Conservation (phyloP, 2,888 invertebrate genomes). For the Lacanobia wlatinum region DNA sequence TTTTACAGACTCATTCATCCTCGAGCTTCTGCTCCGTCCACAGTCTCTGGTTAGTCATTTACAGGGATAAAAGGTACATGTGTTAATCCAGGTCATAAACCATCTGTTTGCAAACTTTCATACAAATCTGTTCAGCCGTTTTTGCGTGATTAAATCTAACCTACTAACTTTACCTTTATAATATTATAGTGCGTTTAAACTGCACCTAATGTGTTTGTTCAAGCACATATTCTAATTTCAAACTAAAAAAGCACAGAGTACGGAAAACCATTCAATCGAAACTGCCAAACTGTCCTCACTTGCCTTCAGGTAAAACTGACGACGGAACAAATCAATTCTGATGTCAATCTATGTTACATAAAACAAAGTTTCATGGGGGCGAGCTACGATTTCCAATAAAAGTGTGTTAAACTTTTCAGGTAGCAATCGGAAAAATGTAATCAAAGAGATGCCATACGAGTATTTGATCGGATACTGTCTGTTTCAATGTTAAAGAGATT, state of each 20-base stretch:
- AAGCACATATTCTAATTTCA: background rate
- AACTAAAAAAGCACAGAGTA: background rate
- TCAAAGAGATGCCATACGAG: slow-evolving; percentile 60
- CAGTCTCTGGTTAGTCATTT: no score
- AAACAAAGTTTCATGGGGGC: slow-evolving; percentile 69
- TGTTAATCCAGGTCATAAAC: no score
- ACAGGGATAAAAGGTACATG: no score
- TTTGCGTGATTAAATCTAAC: no score
- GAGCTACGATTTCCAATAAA: slow-evolving; percentile 77
- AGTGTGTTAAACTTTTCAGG: slow-evolving; percentile 66
- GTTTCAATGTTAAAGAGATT: slow-evolving; percentile 5
- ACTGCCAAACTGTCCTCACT: background rate
- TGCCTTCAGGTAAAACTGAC: slow-evolving; percentile 5
- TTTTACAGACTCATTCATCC: no score
- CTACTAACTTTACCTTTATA: no score
- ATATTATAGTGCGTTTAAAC: no score
- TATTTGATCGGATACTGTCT: slow-evolving; percentile 23
- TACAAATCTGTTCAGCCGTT: no score
- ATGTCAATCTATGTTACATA: slow-evolving; percentile 66
- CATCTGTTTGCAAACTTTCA: no score
- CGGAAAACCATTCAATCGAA: background rate
- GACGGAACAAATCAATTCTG: slow-evolving; percentile 61
- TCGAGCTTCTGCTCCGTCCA: no score
- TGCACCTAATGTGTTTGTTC: no score
- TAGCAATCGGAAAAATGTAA: slow-evolving; percentile 70